Evolutionary conservation across 2,113 vertebrate genomes (phyloP).

Genomic region (Neogale vison): DNA sequence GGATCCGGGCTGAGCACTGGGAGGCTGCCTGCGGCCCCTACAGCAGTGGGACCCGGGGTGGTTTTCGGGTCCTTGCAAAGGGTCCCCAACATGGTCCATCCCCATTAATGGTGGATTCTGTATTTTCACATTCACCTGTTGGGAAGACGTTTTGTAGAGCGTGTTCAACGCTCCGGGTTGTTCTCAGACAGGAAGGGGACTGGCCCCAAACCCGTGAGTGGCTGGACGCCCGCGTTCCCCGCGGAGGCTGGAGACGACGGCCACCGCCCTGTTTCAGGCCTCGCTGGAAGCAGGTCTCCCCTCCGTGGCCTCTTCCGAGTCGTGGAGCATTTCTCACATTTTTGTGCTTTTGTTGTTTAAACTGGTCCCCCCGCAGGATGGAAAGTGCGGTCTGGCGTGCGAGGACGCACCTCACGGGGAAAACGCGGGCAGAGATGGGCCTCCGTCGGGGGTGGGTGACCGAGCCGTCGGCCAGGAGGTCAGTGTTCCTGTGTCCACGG

Average conservation of each 20-base stretch:
- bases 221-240: accelerated
- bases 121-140: background rate
- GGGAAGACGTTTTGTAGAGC: background rate
- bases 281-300: background rate
- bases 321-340: background rate
- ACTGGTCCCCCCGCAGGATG: background rate
- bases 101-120: background rate
- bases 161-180: accelerated
- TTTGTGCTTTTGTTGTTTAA: background rate
- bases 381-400: background rate
- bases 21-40: background rate
- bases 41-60: background rate
- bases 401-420: background rate
- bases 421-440: background rate
- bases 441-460: background rate
- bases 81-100: background rate
- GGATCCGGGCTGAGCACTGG: background rate
- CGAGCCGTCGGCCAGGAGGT: accelerated
- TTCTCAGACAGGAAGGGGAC: background rate
- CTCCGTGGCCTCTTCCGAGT: background rate
- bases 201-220: background rate
- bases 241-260: accelerated
- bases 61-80: background rate
- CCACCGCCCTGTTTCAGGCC: background rate
- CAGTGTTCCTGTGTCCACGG: accelerated